Percentiles rank a stretch among this genome's conserved stretches.
Conservation (phyloP, 2,113 vertebrate species). For the Prolemur simus region DNA sequence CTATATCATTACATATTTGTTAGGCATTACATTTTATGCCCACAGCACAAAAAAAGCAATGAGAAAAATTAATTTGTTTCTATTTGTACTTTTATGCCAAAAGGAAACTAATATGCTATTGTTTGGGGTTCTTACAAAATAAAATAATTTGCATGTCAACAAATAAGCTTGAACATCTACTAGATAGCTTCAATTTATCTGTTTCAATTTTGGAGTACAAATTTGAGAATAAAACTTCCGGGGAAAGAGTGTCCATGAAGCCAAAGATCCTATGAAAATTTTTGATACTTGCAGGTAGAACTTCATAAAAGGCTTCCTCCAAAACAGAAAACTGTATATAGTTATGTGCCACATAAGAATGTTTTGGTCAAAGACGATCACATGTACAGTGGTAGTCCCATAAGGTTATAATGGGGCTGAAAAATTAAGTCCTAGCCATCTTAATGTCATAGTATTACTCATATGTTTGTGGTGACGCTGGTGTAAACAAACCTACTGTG, state of each 20-base stretch:
- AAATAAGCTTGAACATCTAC: neutral
- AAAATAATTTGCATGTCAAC: slow-evolving; percentile 35
- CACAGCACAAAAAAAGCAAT: neutral
- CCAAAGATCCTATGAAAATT: slow-evolving; percentile 1
- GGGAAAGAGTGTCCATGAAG: neutral
- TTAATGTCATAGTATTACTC: neutral
- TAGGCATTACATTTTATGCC: neutral
- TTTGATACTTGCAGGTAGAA: neutral
- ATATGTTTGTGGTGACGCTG: neutral
- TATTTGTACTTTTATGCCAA: neutral
- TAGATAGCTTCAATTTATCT: slow-evolving; percentile 2
- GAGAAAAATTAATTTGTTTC: slow-evolving; percentile 46
- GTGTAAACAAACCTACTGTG: neutral
- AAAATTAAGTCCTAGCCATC: neutral
- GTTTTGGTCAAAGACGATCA: neutral
- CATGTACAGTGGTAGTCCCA: neutral
- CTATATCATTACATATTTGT: neutral
- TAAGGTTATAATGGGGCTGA: neutral
- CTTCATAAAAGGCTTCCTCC: neutral
- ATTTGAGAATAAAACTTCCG: slow-evolving; percentile 13
- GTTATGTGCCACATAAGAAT: neutral
- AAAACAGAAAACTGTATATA: neutral
- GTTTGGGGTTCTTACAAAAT: neutral
- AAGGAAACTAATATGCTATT: slow-evolving; percentile 2
- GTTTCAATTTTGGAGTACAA: neutral